Evolutionary conservation across 2,888 invertebrate species (phyloP).

Genomic region (Sisyra terminalis): DNA sequence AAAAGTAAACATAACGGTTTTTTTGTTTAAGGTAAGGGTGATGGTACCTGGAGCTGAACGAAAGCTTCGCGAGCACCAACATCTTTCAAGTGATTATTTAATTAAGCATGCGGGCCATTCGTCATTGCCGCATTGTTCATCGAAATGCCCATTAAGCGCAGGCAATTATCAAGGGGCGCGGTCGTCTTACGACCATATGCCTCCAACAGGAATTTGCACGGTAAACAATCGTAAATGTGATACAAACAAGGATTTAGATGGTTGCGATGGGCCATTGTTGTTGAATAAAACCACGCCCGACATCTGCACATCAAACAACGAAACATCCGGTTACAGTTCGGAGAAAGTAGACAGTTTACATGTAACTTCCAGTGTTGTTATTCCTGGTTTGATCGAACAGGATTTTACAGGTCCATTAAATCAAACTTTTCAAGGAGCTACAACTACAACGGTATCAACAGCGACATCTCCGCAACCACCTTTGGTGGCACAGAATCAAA

Average conservation of each 20-base stretch:
- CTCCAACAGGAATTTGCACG: constrained; percentile 9
- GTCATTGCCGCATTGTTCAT: constrained; percentile 12
- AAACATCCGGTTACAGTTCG: constrained; percentile 6
- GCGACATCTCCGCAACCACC: constrained; percentile 7
- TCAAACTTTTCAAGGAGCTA: neutral
- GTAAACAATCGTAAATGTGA: constrained; percentile 12
- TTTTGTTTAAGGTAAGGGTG: constrained; percentile 30
- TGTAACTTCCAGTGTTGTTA: constrained; percentile 12
- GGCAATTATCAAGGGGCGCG: constrained; percentile 6
- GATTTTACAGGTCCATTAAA: constrained; percentile 12
- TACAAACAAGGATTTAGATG: constrained; percentile 21
- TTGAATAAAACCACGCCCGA: constrained; percentile 30
- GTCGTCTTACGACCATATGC: constrained; percentile 12
- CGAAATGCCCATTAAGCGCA: constrained; percentile 6
- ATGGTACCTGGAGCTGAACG: constrained; percentile 43
- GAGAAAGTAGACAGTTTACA: constrained; percentile 11
- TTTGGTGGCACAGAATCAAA: constrained; percentile 10
- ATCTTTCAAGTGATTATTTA: constrained; percentile 33
- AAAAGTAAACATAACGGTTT: neutral
- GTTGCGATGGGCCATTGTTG: constrained; percentile 23
- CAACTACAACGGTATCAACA: neutral
- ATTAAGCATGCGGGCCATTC: constrained; percentile 21
- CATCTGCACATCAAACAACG: constrained; percentile 27
- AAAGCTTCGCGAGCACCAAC: constrained; percentile 35
- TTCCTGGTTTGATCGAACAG: constrained; percentile 18